Evolutionary conservation across 2,797 vertebrate genomes (phyloP).

Genomic region (Gymnothorax javanicus): DNA sequence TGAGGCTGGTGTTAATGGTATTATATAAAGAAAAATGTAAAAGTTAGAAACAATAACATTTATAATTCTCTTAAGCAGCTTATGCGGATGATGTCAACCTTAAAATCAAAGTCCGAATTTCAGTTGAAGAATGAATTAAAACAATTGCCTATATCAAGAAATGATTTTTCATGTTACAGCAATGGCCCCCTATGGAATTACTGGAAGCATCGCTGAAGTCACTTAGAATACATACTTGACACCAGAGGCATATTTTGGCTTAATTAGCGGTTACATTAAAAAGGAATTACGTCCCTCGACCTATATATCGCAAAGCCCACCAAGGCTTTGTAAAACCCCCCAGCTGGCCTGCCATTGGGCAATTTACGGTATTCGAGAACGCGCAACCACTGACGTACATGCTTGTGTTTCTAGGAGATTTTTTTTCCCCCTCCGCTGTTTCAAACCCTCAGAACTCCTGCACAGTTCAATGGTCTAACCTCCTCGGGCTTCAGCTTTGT

Average conservation of each 20-base stretch:
- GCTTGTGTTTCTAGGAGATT: slow-evolving; percentile 68
- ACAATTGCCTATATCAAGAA: background rate
- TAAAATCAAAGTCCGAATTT: background rate
- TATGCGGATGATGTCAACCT: background rate
- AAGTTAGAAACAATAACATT: background rate
- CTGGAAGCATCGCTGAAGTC: background rate
- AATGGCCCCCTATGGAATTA: too few relatives aligned
- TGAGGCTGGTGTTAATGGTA: background rate
- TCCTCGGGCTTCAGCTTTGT: background rate
- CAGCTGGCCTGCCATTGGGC: slow-evolving; percentile 61
- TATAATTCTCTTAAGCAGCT: background rate
- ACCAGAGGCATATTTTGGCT: background rate
- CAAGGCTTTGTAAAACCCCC: slow-evolving; percentile 52
- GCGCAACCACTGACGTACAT: slow-evolving; percentile 48
- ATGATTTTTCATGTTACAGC: background rate
- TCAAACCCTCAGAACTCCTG: background rate
- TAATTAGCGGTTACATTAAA: background rate
- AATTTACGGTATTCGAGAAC: slow-evolving; percentile 33
- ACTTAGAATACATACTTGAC: background rate
- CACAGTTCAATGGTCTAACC: background rate
- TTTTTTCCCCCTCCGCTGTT: slow-evolving; percentile 33
- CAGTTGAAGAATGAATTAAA: background rate
- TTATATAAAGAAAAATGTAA: background rate
- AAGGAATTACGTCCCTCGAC: slow-evolving; percentile 60
- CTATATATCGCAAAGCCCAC: slow-evolving; percentile 41